Evolutionary conservation across 2,888 invertebrate genomes (phyloP).

Genomic region (Lingula anatina): DNA sequence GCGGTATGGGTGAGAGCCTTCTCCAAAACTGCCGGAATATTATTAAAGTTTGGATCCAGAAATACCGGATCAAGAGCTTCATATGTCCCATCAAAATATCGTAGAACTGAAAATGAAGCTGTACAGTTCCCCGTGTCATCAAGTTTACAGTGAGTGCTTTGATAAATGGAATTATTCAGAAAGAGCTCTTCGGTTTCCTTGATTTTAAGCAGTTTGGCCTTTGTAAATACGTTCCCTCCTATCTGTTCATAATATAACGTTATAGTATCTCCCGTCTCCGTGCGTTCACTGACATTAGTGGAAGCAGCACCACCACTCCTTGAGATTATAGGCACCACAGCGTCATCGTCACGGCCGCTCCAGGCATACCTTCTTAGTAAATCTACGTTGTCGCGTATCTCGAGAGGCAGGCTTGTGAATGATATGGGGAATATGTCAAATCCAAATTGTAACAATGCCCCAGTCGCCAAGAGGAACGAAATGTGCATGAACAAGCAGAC

Average conservation of each 20-base stretch:
- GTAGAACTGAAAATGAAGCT: constrained; percentile 19
- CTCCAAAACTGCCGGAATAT: constrained; percentile 19
- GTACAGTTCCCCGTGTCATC: constrained; percentile 10
- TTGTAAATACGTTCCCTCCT: constrained; percentile 27
- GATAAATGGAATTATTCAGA: constrained; percentile 11
- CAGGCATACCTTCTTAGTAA: constrained; percentile 23
- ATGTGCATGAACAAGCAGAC: too few species aligned
- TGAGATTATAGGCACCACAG: too few species aligned
- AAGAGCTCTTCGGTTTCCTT: constrained; percentile 21
- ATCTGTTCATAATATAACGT: constrained; percentile 20
- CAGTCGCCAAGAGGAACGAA: constrained; percentile 15
- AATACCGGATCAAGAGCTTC: constrained; percentile 18
- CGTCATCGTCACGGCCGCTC: constrained; percentile 15
- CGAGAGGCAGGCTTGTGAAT: constrained; percentile 29
- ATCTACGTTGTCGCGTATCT: constrained; percentile 23
- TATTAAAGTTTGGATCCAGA: constrained; percentile 22
- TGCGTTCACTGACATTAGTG: too few species aligned
- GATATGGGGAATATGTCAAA: constrained; percentile 28
- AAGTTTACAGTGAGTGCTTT: constrained; percentile 7
- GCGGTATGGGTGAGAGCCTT: constrained; percentile 16
- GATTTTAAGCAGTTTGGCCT: constrained; percentile 20
- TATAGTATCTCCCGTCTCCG: too few species aligned
- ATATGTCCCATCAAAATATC: constrained; percentile 30
- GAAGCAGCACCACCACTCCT: constrained; percentile 6
- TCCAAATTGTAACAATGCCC: constrained; percentile 14